Conservation (phyloP, 1,140 invertebrate species). For the Solenopsis invicta region DNA sequence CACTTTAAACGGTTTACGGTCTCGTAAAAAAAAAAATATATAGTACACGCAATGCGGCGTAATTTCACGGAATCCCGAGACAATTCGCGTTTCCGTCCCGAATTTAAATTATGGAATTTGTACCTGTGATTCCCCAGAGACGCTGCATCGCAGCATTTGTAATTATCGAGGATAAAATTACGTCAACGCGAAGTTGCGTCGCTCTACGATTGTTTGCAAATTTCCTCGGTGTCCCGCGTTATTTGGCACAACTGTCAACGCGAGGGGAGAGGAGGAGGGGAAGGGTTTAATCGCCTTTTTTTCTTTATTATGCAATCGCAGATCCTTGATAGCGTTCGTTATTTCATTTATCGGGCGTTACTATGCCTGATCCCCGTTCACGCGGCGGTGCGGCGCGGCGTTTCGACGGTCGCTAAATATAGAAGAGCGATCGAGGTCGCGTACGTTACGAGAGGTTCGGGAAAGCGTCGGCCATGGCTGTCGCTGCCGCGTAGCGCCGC, state of each 20-base stretch:
- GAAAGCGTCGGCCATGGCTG: slow-evolving; percentile 44
- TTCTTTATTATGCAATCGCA: slow-evolving; percentile 7
- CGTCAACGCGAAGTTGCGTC: too few species aligned
- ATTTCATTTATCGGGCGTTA: not conserved
- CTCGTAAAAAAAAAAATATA: slow-evolving; percentile 10
- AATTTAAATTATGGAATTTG: too few species aligned
- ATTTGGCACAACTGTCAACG: not conserved
- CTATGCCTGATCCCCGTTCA: too few species aligned
- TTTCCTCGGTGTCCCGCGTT: not conserved
- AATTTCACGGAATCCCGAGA: too few species aligned
- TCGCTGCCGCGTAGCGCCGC: not conserved
- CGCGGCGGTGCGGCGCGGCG: too few species aligned
- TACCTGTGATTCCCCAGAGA: too few species aligned
- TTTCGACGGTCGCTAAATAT: slow-evolving; percentile 24
- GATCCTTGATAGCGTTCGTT: not conserved
- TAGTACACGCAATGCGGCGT: not conserved
- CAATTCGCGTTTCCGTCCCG: too few species aligned
- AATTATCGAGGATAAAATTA: too few species aligned
- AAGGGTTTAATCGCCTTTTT: not conserved
- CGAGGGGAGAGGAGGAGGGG: not conserved
- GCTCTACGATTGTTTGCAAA: not conserved
- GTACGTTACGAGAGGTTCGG: slow-evolving; percentile 13
- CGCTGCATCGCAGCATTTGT: too few species aligned
- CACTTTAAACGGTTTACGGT: slow-evolving; percentile 23
- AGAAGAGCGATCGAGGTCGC: slow-evolving; percentile 37